phyloP scores from a whole-genome alignment of 2,113 vertebrate genomes.

The Pelvicachromis taeniatus region DNA sequence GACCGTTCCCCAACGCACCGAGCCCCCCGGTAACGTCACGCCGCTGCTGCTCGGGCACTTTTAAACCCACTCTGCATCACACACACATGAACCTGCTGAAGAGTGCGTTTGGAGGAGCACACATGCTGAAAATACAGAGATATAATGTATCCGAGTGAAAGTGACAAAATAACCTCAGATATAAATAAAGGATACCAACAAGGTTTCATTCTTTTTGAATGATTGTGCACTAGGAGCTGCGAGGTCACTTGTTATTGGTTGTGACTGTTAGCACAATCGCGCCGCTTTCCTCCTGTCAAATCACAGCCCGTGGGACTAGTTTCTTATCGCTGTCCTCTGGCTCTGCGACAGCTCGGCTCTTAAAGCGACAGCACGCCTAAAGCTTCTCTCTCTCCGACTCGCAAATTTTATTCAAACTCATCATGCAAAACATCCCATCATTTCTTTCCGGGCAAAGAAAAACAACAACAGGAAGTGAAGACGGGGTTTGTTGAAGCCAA shows the following conservation, averaged over 20 bases:
- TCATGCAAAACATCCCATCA: background rate
- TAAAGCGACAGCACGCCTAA: slow-evolving; percentile 7
- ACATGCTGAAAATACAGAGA: background rate
- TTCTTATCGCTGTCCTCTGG: slow-evolving; percentile 56
- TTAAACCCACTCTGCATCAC: background rate
- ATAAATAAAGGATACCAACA: background rate
- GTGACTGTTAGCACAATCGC: slow-evolving; percentile 29
- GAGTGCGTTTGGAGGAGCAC: too few species aligned
- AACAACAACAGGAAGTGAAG: slow-evolving; percentile 16
- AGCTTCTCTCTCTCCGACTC: background rate
- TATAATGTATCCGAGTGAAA: background rate
- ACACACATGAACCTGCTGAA: background rate
- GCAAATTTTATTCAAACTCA: background rate
- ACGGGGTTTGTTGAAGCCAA: background rate
- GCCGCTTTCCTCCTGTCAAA: slow-evolving; percentile 59
- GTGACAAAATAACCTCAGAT: background rate
- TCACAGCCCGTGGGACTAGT: slow-evolving; percentile 38
- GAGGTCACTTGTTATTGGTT: slow-evolving; percentile 58
- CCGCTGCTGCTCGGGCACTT: background rate
- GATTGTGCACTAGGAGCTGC: background rate
- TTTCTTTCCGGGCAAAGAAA: background rate
- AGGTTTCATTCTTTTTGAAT: background rate
- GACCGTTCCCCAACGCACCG: background rate
- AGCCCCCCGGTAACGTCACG: background rate
- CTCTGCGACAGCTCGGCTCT: slow-evolving; percentile 18